Base-by-base conservation (phyloP, 2,113 vertebrate genomes). In the Oostethus manadensis region DNA sequence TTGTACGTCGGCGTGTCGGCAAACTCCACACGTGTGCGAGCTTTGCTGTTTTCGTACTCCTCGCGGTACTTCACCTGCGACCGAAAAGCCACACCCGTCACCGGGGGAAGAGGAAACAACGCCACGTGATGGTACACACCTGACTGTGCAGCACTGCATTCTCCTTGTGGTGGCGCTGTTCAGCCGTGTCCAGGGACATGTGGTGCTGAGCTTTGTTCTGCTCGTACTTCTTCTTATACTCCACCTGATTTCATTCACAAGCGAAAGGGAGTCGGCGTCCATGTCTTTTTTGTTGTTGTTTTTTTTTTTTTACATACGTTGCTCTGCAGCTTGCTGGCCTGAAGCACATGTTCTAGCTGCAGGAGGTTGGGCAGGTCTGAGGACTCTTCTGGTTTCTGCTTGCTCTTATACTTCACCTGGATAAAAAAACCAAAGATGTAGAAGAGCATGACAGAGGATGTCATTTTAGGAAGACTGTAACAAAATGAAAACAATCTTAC, bases 341-440 rank as follows among this genome's bases (percentile, higher is more conserved):
- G 88, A 70, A 97, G 84, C 15, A 74, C 87, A 48, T 98, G 96
- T 23, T 93, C 89, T 83, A 98, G 91, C 74, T 93, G 89, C n/a
- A 95, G 89, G 5, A 94, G 82, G 77, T 95, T 94, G 21, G 95
- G 94, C 73, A 95, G 76, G 73, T 90, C 89, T 10, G 88, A 87
- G 0, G 84, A 81, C 3, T 88, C 82, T 23, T 91, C 90, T 0
- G 85, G 82, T 11, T 87, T 88, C 60, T 90, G 71, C 76, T 91
- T 90, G 78, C 79, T 90, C 73, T 88, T 95, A 78, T 97, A 98
- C 66, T 92, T 93, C 72, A 96, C 94, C 96, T 98, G 87, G 1
- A 22, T 16, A 45, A 17, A 13, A 10, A 48, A 59, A 2, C n/a
- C 23, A 17, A 26, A 3, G 26, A 51, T 26, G 23, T 3, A 1